Evolutionary conservation across 92 coral and sea anemone species (phyloP).

Genomic region (Heliopora coerulea): DNA sequence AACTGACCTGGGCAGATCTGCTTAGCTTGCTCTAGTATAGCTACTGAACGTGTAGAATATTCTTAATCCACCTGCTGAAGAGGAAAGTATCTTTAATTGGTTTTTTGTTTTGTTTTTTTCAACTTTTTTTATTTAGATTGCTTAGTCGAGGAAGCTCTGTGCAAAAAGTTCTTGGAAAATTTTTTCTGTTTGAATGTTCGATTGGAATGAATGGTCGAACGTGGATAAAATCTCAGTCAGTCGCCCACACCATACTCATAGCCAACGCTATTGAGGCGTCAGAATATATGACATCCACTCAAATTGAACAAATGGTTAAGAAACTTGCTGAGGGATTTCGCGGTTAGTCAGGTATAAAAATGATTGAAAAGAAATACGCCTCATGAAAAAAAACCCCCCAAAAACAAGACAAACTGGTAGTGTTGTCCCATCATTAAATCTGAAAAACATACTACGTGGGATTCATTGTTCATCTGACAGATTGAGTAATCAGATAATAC

Average conservation of each 20-base stretch:
- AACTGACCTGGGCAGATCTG: too few species aligned
- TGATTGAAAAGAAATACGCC: too few species aligned
- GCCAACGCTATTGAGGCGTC: slow-evolving; percentile 80
- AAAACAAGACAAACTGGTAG: too few species aligned
- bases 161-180: slow-evolving; percentile 75
- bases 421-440: too few species aligned
- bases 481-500: too few species aligned
- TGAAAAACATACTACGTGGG: too few species aligned
- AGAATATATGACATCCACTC: slow-evolving; percentile 77
- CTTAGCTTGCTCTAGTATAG: too few species aligned
- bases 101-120: too few species aligned
- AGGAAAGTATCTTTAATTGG: neutral
- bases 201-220: slow-evolving; percentile 91
- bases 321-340: slow-evolving; percentile 73
- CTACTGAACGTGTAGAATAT: too few species aligned
- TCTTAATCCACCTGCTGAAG: neutral
- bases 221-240: slow-evolving; percentile 75
- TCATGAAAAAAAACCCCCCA: too few species aligned
- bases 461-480: too few species aligned
- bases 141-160: slow-evolving; percentile 71
- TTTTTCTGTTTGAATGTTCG: slow-evolving; percentile 88
- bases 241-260: slow-evolving; percentile 65
- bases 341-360: neutral
- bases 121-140: slow-evolving; percentile 53
- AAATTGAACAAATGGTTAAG: slow-evolving; percentile 78